phyloP scores from a whole-genome alignment of 2,888 invertebrate genomes.

The Lepidocyrtinus sp. region DNA sequence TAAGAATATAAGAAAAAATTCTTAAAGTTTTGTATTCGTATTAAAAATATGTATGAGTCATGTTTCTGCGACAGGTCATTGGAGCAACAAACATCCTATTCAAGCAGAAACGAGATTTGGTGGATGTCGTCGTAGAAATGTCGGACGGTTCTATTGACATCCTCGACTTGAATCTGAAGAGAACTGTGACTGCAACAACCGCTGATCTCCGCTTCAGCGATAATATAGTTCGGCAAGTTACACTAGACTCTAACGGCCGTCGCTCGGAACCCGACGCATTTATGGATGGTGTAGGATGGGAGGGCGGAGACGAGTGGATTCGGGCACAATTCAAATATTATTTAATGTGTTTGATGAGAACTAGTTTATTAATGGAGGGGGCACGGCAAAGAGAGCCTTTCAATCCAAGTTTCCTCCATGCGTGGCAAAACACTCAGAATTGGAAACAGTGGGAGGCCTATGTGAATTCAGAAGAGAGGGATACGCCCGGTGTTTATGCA shows the following conservation, averaged over 20 bases:
- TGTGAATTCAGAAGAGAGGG: conserved; percentile 74
- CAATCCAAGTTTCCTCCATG: conserved; percentile 85
- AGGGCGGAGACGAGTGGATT: conserved; percentile 98
- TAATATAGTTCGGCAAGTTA: conserved; percentile 85
- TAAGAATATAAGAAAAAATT: no score
- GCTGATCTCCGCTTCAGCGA: conserved; percentile 97
- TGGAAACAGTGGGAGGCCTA: conserved; percentile 87
- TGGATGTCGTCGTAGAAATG: conserved; percentile 93
- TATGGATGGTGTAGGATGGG: conserved; percentile 84
- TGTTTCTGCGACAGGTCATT: no score
- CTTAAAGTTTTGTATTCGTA: no score
- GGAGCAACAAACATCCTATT: conserved; percentile 99
- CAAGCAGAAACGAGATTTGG: conserved; percentile 92
- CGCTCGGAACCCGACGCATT: conserved; percentile 78
- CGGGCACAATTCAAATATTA: conserved; percentile 77
- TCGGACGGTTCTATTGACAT: conserved; percentile 90
- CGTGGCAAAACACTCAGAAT: conserved; percentile 91
- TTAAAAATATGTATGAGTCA: no score
- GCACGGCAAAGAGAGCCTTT: conserved; percentile 80
- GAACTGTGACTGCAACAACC: conserved; percentile 89
- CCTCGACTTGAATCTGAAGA: conserved; percentile 83
- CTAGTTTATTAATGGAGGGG: conserved; percentile 79
- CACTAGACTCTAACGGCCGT: conserved; percentile 74
- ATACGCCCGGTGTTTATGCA: conserved; percentile 76
- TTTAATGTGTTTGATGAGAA: conserved; percentile 84